Conservation (phyloP, 2,888 invertebrate genomes). For the Rhopalosiphum nymphaeae region DNA sequence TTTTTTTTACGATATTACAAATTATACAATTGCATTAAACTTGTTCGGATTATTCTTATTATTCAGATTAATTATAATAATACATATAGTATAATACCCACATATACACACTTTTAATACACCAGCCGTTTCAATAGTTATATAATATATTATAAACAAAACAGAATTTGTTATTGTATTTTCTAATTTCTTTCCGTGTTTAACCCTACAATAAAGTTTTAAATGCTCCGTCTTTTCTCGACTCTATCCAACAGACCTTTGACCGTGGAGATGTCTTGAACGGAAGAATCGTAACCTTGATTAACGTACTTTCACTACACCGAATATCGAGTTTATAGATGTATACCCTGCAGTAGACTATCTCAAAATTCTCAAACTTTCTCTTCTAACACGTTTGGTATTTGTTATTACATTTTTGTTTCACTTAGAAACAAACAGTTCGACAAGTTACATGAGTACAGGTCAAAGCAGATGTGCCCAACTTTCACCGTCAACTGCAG, state of each 20-base stretch:
- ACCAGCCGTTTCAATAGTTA: neutral
- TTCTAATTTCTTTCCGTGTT: neutral
- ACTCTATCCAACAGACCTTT: neutral
- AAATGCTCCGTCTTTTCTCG: neutral
- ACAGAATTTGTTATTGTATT: neutral
- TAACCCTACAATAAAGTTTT: neutral
- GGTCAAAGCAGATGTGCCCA: constrained; percentile 61
- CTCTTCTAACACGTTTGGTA: constrained; percentile 58
- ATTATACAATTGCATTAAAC: neutral
- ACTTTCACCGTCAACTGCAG: constrained; percentile 58
- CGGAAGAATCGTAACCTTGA: constrained; percentile 56
- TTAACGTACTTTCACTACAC: constrained; percentile 50
- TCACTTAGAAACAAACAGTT: constrained; percentile 56
- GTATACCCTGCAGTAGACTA: neutral
- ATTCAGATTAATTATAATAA: neutral
- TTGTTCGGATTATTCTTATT: neutral
- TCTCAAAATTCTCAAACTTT: constrained; percentile 58
- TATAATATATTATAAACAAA: neutral
- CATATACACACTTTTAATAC: neutral
- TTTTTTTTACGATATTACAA: neutral
- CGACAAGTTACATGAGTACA: constrained; percentile 60
- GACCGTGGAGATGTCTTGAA: constrained; percentile 31
- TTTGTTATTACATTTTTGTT: constrained; percentile 33
- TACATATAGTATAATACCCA: neutral
- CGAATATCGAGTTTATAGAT: constrained; percentile 17